Conservation (phyloP, 2,888 invertebrate species). For the Synergus gifuensis region DNA sequence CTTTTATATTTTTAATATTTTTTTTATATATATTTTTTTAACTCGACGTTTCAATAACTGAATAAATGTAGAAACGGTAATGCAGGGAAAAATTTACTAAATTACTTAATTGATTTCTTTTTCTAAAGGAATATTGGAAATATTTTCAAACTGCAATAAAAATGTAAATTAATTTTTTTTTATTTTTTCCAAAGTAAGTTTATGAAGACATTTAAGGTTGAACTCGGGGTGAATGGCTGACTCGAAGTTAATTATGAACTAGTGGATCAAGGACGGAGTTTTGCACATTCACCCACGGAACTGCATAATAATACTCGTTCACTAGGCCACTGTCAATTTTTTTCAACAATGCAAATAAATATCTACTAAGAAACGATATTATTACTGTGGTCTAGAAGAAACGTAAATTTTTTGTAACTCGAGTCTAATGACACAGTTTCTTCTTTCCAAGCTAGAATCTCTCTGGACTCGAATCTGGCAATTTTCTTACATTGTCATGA, state of each 20-base stretch:
- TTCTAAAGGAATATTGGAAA: neutral
- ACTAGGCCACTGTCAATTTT: conserved; percentile 37
- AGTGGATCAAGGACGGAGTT: conserved; percentile 23
- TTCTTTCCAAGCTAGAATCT: neutral
- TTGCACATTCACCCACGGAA: conserved; percentile 20
- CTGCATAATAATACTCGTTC: conserved; percentile 10
- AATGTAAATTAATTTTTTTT: neutral
- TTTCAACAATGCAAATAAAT: conserved; percentile 2
- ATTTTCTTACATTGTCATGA: neutral
- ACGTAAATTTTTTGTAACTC: conserved; percentile 9
- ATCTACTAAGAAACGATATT: neutral
- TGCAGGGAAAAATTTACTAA: too few species aligned
- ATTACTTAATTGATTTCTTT: too few species aligned
- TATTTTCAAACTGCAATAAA: neutral
- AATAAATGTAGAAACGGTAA: too few species aligned
- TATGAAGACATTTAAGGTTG: conserved; percentile 11
- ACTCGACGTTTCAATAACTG: too few species aligned
- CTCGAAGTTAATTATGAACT: neutral
- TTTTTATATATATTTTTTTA: too few species aligned
- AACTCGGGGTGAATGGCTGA: conserved; percentile 14
- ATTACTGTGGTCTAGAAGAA: conserved; percentile 7
- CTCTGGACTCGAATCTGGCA: neutral
- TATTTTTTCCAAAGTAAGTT: neutral
- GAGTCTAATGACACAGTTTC: conserved; percentile 12
- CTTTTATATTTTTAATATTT: too few species aligned